Conservation (phyloP, 2,113 vertebrate genomes). For the Ariopsis seemanni region DNA sequence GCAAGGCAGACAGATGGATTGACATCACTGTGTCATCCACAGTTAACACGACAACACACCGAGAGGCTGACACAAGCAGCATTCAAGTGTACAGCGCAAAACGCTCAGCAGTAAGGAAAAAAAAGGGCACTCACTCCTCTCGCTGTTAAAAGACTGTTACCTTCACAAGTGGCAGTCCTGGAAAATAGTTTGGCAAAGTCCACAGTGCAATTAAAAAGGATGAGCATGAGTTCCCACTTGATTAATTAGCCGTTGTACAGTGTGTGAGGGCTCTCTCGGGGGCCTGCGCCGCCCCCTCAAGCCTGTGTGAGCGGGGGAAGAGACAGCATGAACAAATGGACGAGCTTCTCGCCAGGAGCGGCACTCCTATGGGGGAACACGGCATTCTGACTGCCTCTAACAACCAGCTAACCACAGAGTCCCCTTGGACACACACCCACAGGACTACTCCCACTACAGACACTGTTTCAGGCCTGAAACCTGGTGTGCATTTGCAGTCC, state of each 20-base stretch:
- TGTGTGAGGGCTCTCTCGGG: constrained; percentile 60
- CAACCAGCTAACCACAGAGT: constrained; percentile 51
- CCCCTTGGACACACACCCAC: constrained; percentile 52
- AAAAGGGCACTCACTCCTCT: constrained; percentile 68
- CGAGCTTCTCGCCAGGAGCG: constrained; percentile 54
- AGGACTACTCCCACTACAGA: constrained; percentile 54
- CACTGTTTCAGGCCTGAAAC: constrained; percentile 53
- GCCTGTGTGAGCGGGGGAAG: constrained; percentile 67
- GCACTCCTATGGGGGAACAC: constrained; percentile 49
- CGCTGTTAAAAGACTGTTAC: constrained; percentile 80
- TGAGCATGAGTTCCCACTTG: constrained; percentile 64
- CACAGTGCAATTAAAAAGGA: constrained; percentile 69
- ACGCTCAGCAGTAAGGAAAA: constrained; percentile 48
- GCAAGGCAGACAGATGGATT: constrained; percentile 63
- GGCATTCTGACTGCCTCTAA: constrained; percentile 54
- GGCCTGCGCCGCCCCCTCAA: constrained; percentile 68
- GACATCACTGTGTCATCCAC: constrained; percentile 51
- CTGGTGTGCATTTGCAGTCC: constrained; percentile 59
- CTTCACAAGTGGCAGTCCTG: constrained; percentile 73
- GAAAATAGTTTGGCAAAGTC: constrained; percentile 69
- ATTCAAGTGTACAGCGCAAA: constrained; percentile 70
- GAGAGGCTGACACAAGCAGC: constrained; percentile 54
- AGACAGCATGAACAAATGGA: constrained; percentile 70
- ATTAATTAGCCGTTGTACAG: constrained; percentile 74
- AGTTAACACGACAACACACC: constrained; percentile 65